phyloP scores from a whole-genome alignment of 2,113 vertebrate genomes.

The Macrotus californicus region DNA sequence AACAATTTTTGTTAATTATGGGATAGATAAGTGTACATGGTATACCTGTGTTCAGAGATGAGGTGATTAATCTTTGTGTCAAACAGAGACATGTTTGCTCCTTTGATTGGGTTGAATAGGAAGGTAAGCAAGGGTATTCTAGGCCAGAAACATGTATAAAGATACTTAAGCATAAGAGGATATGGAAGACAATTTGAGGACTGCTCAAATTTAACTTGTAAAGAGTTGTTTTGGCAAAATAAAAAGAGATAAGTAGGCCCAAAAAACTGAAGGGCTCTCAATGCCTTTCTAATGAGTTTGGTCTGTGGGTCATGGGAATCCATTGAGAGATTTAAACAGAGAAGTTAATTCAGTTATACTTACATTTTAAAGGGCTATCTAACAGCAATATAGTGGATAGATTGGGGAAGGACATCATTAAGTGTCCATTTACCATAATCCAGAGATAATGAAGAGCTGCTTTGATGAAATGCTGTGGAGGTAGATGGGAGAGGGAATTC shows the following conservation, averaged over 20 bases:
- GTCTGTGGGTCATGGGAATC: not conserved
- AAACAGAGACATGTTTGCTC: not conserved
- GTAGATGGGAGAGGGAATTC: not conserved
- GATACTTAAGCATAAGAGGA: not conserved
- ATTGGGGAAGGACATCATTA: not conserved
- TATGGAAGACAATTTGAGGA: not conserved
- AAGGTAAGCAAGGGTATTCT: not conserved
- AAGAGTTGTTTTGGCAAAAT: not conserved
- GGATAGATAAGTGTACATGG: not conserved
- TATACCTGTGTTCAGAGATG: constrained; percentile 17
- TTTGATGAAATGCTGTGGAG: not conserved
- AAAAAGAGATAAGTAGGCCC: not conserved
- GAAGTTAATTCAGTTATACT: constrained; percentile 21
- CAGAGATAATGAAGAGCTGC: not conserved
- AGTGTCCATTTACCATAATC: not conserved
- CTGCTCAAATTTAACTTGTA: not conserved
- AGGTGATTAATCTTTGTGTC: not conserved
- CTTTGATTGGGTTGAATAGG: not conserved
- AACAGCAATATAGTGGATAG: not conserved
- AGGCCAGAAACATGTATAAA: not conserved
- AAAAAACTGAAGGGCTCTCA: not conserved
- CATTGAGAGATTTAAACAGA: constrained; percentile 3
- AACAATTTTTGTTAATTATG: constrained; percentile 21
- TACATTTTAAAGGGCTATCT: constrained; percentile 6
- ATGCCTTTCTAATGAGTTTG: constrained; percentile 14